Percentiles rank a stretch among this genome's conserved stretches.
These are phyloP conservation scores for Mormyrus lacerda DNA, from an alignment of 2,113 vertebrate species.

Conservation along the genomic window DNA sequence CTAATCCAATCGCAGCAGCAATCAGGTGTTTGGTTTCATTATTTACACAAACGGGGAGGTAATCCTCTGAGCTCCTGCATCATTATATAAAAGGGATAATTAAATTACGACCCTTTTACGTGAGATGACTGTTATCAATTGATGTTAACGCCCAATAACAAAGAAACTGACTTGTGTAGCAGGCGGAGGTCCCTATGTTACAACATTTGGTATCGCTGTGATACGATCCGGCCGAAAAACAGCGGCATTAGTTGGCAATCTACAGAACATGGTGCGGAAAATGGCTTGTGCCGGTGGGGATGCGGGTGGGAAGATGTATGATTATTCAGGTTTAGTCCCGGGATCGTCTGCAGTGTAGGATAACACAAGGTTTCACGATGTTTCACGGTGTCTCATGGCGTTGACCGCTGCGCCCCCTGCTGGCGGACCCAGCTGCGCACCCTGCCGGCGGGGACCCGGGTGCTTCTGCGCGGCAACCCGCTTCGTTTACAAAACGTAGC, in stretches of 20 bases:
- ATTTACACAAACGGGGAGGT: neutral
- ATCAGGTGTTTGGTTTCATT: neutral
- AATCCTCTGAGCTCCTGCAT: neutral
- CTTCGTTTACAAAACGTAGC: neutral
- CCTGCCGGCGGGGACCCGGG: neutral
- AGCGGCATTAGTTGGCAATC: neutral
- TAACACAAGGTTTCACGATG: constrained; percentile 42
- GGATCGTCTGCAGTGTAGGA: constrained; percentile 39
- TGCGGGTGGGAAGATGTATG: neutral
- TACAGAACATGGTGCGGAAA: neutral
- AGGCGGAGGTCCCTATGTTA: neutral
- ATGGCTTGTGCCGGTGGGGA: neutral
- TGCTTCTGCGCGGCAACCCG: neutral
- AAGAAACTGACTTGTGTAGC: constrained; percentile 1
- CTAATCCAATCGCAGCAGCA: neutral
- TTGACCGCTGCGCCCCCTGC: constrained; percentile 71
- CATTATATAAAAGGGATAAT: neutral
- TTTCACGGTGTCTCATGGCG: constrained; percentile 46
- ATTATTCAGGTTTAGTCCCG: neutral
- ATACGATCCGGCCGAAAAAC: neutral
- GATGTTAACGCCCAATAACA: constrained; percentile 3
- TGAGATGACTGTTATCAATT: neutral
- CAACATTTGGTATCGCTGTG: neutral
- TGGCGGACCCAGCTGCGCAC: constrained; percentile 40
- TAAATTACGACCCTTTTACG: neutral